Evolutionary conservation across 2,888 invertebrate species (phyloP).

Genomic region (Venustoraphidia nigricollis): DNA sequence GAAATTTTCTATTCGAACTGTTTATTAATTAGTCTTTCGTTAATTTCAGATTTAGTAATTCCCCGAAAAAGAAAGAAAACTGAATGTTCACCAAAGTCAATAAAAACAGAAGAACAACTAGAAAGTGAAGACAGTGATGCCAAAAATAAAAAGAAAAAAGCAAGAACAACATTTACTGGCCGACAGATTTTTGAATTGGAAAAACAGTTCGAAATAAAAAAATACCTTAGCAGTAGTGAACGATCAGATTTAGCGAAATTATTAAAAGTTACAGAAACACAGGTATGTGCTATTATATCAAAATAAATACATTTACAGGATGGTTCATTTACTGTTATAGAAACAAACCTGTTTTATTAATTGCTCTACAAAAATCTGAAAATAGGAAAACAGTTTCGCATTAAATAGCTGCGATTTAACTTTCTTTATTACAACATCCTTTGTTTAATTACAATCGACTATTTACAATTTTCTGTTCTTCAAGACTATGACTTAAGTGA

Average conservation of each 20-base stretch:
- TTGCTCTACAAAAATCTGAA: too few relatives aligned
- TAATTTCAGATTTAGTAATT: background rate
- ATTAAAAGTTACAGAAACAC: slow-evolving; percentile 89
- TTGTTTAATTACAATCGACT: too few relatives aligned
- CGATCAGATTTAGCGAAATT: slow-evolving; percentile 88
- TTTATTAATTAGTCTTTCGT: too few relatives aligned
- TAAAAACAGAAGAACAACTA: slow-evolving; percentile 22
- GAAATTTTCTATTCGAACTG: too few relatives aligned
- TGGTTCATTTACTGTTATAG: too few relatives aligned
- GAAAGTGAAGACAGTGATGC: slow-evolving; percentile 36
- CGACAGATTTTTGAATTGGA: slow-evolving; percentile 93
- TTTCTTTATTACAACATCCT: too few relatives aligned
- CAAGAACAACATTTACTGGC: slow-evolving; percentile 88
- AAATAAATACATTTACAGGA: background rate
- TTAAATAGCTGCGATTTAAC: too few relatives aligned
- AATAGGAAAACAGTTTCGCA: too few relatives aligned
- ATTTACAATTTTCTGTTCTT: too few relatives aligned
- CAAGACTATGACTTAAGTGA: too few relatives aligned
- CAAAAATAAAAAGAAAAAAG: slow-evolving; percentile 63
- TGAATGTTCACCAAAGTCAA: slow-evolving; percentile 3
- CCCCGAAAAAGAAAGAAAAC: slow-evolving; percentile 5
- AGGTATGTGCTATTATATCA: slow-evolving; percentile 43
- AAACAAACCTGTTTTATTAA: too few relatives aligned
- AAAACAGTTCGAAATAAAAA: slow-evolving; percentile 90
- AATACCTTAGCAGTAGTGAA: slow-evolving; percentile 89